phyloP scores from a whole-genome alignment of 2,113 vertebrate genomes.

The Salminus brasiliensis region DNA sequence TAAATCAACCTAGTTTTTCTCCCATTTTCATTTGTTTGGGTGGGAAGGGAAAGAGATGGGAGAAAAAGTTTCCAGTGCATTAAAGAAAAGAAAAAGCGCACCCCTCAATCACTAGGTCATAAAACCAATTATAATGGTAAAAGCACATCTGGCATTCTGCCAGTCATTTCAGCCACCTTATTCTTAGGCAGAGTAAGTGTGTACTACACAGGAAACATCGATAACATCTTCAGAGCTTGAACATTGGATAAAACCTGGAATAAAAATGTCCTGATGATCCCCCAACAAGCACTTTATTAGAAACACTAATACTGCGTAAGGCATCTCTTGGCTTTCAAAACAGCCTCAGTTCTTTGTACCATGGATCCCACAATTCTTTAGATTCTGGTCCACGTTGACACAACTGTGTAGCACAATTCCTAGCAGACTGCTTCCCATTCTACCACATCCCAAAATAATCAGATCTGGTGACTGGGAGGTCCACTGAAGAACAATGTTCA shows the following conservation, averaged over 20 bases:
- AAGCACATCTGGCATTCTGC: slow-evolving; percentile 21
- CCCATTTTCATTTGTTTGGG: slow-evolving; percentile 47
- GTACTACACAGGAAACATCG: neutral
- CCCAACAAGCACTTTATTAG: too few relatives aligned
- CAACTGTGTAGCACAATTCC: too few relatives aligned
- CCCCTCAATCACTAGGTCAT: slow-evolving; percentile 46
- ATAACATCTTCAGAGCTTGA: neutral
- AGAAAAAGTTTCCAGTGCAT: slow-evolving; percentile 47
- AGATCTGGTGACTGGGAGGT: too few relatives aligned
- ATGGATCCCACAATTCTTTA: too few relatives aligned
- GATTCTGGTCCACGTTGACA: too few relatives aligned
- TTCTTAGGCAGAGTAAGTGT: neutral
- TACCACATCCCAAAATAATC: too few relatives aligned
- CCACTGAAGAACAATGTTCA: too few relatives aligned
- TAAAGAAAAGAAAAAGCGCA: slow-evolving; percentile 37
- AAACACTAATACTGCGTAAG: too few relatives aligned
- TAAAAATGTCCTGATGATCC: neutral
- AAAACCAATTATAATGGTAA: slow-evolving; percentile 46
- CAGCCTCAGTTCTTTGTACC: too few relatives aligned
- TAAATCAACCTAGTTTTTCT: slow-evolving; percentile 51
- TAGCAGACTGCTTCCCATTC: too few relatives aligned
- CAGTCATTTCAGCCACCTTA: slow-evolving; percentile 4
- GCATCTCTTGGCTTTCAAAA: too few relatives aligned
- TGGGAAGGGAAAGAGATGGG: neutral
- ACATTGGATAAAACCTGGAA: neutral